Evolutionary conservation across 64 coral and sea anemone genomes (phyloP), one percentile per base, ranked within the genome.

Genomic region (Montipora cactus): DNA sequence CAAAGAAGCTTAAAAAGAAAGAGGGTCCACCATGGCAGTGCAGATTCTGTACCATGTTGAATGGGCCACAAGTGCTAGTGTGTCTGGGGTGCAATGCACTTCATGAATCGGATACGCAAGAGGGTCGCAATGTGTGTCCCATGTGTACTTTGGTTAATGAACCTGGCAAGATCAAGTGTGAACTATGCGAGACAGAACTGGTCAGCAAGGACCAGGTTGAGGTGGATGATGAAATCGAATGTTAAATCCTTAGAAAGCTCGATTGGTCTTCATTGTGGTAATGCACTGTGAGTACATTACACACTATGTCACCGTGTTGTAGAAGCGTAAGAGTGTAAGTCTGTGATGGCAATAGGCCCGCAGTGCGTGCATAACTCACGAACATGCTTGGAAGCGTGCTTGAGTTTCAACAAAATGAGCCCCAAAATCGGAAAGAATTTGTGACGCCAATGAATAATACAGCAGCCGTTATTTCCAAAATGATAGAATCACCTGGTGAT

Each of bases 71-170:
- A 49, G 89, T 91, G 1, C 51, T 97, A 2, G 96, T 97, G 13
- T 97, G 96, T 69, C 93, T 87, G 77, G 96, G 93, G 4, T 97
- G 96, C 83, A 88, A 92, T 55, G 81, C 93, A 15, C 66, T 84
- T 48, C 88, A 81, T 37, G 96, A 97, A 47, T 82, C 80, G 47
- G 93, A 97, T 18, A 82, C 96, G 5, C 70, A 59, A 7, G 79
- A 94, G 28, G 76, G 52, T 6, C 89, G 93, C 68, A 91, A 77
- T 45, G 93, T 97, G 0, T 97, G 96, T 19, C 93, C 96, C 19
- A 95, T 94, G 93, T 97, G 96, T 73, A 97, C 96, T 57, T 76
- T 97, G 78, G 93, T 97, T 23, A 97, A 97, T 79, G 96, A 97
- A 77, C 96, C 93, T 8, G 96, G 96, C 5, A 97, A 92, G 59